Evolutionary conservation across 2,797 vertebrate genomes (phyloP).

Genomic region (Sandelia bainsii): DNA sequence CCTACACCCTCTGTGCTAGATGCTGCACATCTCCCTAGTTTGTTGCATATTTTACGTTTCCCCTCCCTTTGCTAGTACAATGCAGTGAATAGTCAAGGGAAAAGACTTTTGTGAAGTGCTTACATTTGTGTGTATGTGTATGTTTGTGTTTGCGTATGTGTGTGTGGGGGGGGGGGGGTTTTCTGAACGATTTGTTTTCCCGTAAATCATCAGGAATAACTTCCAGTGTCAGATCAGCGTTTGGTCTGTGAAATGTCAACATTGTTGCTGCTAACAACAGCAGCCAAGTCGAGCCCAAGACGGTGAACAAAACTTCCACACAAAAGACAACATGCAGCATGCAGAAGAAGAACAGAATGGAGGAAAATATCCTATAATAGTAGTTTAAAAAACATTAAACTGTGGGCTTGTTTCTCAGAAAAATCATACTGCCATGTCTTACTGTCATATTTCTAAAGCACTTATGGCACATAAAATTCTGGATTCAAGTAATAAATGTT

Average conservation of each 20-base stretch:
- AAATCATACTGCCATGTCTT: constrained; percentile 2
- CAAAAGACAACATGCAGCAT: constrained; percentile 60
- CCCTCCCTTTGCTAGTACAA: constrained; percentile 74
- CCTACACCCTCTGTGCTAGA: constrained; percentile 69
- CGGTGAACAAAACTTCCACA: constrained; percentile 65
- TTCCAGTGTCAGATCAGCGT: constrained; percentile 83
- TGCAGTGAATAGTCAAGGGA: constrained; percentile 75
- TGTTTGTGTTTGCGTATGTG: constrained; percentile 14
- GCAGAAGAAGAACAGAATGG: constrained; percentile 49
- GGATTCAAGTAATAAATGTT: background rate
- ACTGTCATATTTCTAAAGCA: background rate
- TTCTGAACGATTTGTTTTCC: constrained; percentile 83
- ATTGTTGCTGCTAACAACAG: constrained; percentile 76
- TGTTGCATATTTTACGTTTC: constrained; percentile 77
- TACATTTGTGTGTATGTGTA: constrained; percentile 37
- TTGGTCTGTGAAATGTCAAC: constrained; percentile 87
- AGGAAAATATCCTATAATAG: constrained; percentile 55
- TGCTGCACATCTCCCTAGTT: constrained; percentile 67
- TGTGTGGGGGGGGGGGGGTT: no score
- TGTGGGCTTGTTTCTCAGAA: constrained; percentile 46
- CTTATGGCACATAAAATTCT: background rate
- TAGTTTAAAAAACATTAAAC: constrained; percentile 54
- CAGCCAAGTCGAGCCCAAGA: constrained; percentile 72
- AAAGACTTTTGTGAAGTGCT: constrained; percentile 69
- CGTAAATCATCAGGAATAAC: constrained; percentile 84